Conservation (phyloP, 2,797 vertebrate genomes). For the Liparis tanakae region DNA sequence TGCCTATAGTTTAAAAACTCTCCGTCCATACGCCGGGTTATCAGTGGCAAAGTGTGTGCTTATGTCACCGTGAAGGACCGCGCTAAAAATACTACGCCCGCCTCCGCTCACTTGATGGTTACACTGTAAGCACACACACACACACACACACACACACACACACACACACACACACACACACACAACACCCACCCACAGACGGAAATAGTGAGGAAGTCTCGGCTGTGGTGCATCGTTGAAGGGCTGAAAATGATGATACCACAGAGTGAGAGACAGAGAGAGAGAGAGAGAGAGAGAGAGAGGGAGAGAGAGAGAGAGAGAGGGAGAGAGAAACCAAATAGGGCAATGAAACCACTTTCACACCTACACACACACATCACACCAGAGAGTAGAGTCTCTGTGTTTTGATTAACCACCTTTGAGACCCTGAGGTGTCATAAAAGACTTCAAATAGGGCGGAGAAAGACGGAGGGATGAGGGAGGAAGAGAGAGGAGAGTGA, state of each 20-base stretch:
- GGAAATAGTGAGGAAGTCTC: slow-evolving; percentile 78
- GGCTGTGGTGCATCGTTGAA: slow-evolving; percentile 71
- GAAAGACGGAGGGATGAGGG: slow-evolving; percentile 37
- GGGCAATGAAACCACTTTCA: slow-evolving; percentile 22
- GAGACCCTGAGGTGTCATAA: slow-evolving; percentile 73
- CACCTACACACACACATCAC: slow-evolving; percentile 18
- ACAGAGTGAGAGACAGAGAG: background rate
- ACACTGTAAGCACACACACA: slow-evolving; percentile 20
- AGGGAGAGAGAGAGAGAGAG: slow-evolving; percentile 11
- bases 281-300: slow-evolving; percentile 2
- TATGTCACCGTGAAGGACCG: slow-evolving; percentile 26
- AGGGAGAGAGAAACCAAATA: background rate
- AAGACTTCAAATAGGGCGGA: slow-evolving; percentile 64
- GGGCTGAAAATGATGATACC: slow-evolving; percentile 68
- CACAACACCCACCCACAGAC: slow-evolving; percentile 20
- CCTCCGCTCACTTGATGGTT: slow-evolving; percentile 23
- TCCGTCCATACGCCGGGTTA: slow-evolving; percentile 35
- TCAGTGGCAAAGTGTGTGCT: slow-evolving; percentile 32
- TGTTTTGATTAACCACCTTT: slow-evolving; percentile 67
- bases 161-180: slow-evolving; percentile 25
- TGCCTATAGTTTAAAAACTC: slow-evolving; percentile 5
- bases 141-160: slow-evolving; percentile 24
- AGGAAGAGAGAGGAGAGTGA: slow-evolving; percentile 46
- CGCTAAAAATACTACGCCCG: slow-evolving; percentile 56
- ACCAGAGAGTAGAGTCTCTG: slow-evolving; percentile 63